Evolutionary conservation across 2,888 invertebrate genomes (phyloP), one percentile per base, ranked within the genome.

Genomic region (Furcula furcula): DNA sequence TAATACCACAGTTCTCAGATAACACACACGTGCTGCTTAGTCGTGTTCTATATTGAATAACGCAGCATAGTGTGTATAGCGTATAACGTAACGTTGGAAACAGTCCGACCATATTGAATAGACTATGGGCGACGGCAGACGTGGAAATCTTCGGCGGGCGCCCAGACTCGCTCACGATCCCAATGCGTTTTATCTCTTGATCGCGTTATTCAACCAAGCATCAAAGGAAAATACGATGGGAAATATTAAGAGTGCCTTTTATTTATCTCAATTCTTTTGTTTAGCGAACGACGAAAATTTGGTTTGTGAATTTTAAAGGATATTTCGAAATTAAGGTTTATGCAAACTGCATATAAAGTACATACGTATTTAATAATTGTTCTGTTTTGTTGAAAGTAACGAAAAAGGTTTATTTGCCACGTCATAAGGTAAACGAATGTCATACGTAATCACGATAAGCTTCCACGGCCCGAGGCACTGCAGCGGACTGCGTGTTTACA

Each of bases 121-220:
- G 65, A 59, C 56, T 49, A 61, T 53, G 36, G 32, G 47, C 45
- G 34, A 38, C 14, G 16, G 25, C 18, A 22, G 23, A 16, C 22
- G 15, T 31, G 16, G 22, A 23, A 51, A 52, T 70, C 66, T 73
- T 72, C 68, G 63, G 61, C 65, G 58, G 66, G 67, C 66, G 65
- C 65, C 63, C 67, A 67, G 66, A 64, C 57, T 58, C 58, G 52
- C 62, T 56, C 64, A 49, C 70, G 68, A 72, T 75, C 63, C 56
- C 70, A 48, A 69, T 77, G 74, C 75, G 76, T 81, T 82, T 83
- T 82, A 83, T 85, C 79, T 82, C 76, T 80, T 81, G 80, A 84
- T 84, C 85, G 78, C 75, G 74, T 84, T 82, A 83, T 81, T 83
- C 81, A 83, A 64, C 74, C 76, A 74, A 80, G 80, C 77, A 77